phyloP scores from a whole-genome alignment of 1,140 invertebrate genomes.

The Brachionus sp. region DNA sequence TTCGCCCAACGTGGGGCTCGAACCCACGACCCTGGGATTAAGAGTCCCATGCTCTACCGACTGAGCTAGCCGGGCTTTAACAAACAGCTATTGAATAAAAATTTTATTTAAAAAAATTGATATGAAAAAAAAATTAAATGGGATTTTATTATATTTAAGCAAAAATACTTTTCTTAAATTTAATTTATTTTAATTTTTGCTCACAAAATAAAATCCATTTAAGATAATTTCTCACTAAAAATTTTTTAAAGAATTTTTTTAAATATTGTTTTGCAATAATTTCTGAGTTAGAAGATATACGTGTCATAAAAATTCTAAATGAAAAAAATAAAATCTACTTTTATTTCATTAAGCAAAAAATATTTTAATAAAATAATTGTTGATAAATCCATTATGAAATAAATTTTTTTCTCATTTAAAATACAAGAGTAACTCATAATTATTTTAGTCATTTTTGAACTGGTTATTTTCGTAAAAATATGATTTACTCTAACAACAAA shows the following conservation, averaged over 20 bases:
- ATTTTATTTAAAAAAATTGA: not conserved
- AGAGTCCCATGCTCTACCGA: constrained; percentile 44
- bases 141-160: no score
- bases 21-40: constrained; percentile 44
- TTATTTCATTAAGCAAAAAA: constrained; percentile 1
- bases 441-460: not conserved
- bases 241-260: not conserved
- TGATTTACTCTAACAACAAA: not conserved
- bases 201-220: not conserved
- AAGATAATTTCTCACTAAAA: not conserved
- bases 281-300: not conserved
- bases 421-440: constrained; percentile 4
- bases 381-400: not conserved
- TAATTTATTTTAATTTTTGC: no score
- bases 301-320: not conserved
- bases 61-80: constrained; percentile 40
- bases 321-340: not conserved
- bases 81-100: not conserved
- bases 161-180: no score
- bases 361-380: not conserved
- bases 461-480: constrained; percentile 3
- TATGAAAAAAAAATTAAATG: no score
- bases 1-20: constrained; percentile 41
- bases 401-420: not conserved
- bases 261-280: constrained; percentile 4